Base-by-base conservation (phyloP, 2,113 vertebrate genomes). In the Ochotona curzoniae region DNA sequence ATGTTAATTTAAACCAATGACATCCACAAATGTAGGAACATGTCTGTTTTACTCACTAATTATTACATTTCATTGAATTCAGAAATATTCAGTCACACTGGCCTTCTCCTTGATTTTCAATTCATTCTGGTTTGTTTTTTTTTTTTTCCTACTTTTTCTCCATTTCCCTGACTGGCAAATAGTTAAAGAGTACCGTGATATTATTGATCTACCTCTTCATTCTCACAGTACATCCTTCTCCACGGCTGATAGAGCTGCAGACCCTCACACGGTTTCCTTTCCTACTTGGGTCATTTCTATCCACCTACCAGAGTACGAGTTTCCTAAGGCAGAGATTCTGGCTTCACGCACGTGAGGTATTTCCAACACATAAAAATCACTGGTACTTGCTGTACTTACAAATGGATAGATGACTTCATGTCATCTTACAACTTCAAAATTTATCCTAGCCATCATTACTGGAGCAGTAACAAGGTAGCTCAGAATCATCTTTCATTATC, bases 401-500 rank as follows among this genome's bases (percentile, higher is more conserved):
- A 86, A 78, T 64, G 1, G 60, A 61, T 35, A 82, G 9, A 35
- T 44, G 14, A 5, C 79, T 20, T 66, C 4, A 35, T 13, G 4
- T 78, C 15, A 49, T 76, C 35, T 63, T 25, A 67, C 32, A 49
- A 60, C 9, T 14, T 61, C 28, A 76, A 90, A 81, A 73, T 47
- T 51, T 30, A 3, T 28, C 49, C 21, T 87, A 83, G 79, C 21
- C 28, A n/a, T 70, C 10, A 57, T 57, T 57, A 20, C 54, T 98
- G 98, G 98, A 98, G 98, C 97, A 98, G 98, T 98, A 98, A 98
- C 97, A 98, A 98, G 98, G 97, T 98, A 97, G 97, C 97, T 97
- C 97, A 91, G 98, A 97, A 98, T 98, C 98, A 97, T 98, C 98
- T 98, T 98, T 98, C 98, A 98, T 98, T 98, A 98, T 98, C 96